Percentiles rank a stretch among this genome's conserved stretches.
phyloP scores from a whole-genome alignment of 92 coral and sea anemone genomes.

The Porites evermanni region DNA sequence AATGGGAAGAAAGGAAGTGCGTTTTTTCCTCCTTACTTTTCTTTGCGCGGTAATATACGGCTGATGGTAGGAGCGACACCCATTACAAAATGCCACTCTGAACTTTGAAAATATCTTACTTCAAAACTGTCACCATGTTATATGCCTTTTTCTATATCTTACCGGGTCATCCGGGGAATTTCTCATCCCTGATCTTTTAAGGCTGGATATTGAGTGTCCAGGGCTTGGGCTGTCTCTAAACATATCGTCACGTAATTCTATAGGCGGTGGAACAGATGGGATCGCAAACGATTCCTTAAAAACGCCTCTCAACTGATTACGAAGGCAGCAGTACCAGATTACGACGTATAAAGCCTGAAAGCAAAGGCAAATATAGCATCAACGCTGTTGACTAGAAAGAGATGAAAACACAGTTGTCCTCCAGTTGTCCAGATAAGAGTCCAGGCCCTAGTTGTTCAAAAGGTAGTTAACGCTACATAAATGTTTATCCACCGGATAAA shows the following conservation, averaged over 20 bases:
- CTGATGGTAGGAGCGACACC: not conserved
- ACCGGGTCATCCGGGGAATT: conserved; percentile 88
- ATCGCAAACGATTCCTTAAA: conserved; percentile 83
- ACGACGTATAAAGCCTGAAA: conserved; percentile 90
- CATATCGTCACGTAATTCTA: conserved; percentile 88
- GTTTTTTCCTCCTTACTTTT: too few relatives aligned
- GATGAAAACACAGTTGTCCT: too few relatives aligned
- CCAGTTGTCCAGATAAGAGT: too few relatives aligned
- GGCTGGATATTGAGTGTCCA: conserved; percentile 80
- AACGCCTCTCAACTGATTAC: conserved; percentile 94
- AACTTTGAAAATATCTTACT: not conserved
- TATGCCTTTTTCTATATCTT: not conserved
- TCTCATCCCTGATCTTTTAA: conserved; percentile 74
- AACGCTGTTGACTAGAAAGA: not conserved
- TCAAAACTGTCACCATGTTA: not conserved
- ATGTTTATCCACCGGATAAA: too few relatives aligned
- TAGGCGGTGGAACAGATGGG: conserved; percentile 79
- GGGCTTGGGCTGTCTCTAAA: conserved; percentile 86
- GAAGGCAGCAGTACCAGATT: conserved; percentile 88
- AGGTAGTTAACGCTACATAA: too few relatives aligned
- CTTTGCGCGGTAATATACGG: too few relatives aligned
- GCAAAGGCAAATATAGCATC: too few relatives aligned
- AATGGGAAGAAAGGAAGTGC: too few relatives aligned
- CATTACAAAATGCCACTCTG: not conserved
- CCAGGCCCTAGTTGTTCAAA: too few relatives aligned